Conservation (phyloP, 2,888 invertebrate genomes). For the Heliothis peltigera region DNA sequence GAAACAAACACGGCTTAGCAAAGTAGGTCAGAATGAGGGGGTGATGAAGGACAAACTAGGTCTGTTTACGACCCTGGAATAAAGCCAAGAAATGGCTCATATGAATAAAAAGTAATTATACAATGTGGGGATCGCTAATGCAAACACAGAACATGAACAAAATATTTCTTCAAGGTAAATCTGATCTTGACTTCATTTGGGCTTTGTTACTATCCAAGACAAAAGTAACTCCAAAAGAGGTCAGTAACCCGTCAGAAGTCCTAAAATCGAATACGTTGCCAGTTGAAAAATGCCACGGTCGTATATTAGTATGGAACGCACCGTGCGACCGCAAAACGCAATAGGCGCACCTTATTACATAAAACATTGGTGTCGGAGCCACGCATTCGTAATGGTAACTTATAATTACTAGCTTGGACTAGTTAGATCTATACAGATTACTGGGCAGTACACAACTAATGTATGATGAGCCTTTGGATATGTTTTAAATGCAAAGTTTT, state of each 20-base stretch:
- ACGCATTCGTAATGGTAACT: conserved; percentile 60
- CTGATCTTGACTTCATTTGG: conserved; percentile 16
- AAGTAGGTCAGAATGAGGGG: conserved; percentile 33
- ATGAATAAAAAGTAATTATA: conserved; percentile 38
- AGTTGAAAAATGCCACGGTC: conserved; percentile 25
- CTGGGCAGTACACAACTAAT: conserved; percentile 11
- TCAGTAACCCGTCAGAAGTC: conserved; percentile 22
- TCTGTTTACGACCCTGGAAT: conserved; percentile 28
- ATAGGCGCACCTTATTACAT: conserved; percentile 62
- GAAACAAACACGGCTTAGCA: neutral
- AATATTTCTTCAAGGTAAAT: conserved; percentile 2
- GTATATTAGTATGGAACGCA: conserved; percentile 51
- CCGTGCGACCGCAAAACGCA: conserved; percentile 65
- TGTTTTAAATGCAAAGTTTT: neutral
- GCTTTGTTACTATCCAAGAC: neutral
- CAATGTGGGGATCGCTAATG: conserved; percentile 21
- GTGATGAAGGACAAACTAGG: conserved; percentile 11
- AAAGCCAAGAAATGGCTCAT: conserved; percentile 37
- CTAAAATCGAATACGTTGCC: conserved; percentile 32
- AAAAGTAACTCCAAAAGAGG: conserved; percentile 25
- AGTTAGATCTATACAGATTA: conserved; percentile 53
- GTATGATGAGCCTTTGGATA: neutral
- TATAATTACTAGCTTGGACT: conserved; percentile 66
- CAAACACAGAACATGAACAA: conserved; percentile 6
- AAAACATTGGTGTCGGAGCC: conserved; percentile 62